Conservation (phyloP, 2,113 vertebrate species). For the Rostratula benghalensis region DNA sequence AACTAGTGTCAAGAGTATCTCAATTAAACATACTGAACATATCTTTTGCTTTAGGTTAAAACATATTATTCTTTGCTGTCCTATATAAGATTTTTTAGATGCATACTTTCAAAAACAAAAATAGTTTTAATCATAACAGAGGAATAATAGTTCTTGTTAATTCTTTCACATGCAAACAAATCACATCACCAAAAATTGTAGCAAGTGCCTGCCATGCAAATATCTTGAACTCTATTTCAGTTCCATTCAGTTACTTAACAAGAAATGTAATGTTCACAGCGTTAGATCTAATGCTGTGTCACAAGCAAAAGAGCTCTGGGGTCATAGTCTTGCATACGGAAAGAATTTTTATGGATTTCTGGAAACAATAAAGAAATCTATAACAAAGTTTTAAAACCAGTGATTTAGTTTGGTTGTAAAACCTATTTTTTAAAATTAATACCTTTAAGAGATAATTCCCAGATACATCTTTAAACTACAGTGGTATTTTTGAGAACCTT, state of each 20-base stretch:
- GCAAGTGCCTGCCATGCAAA: background rate
- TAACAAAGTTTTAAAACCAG: background rate
- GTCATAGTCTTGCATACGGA: background rate
- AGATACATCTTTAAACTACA: background rate
- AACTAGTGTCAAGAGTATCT: background rate
- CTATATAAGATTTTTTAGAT: background rate
- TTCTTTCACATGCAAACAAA: background rate
- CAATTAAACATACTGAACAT: background rate
- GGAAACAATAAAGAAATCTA: background rate
- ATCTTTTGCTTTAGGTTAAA: conserved; percentile 5
- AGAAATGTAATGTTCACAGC: background rate
- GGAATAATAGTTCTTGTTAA: background rate
- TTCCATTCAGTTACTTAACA: background rate
- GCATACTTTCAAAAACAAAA: background rate
- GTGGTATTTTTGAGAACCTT: background rate
- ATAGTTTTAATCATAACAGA: background rate
- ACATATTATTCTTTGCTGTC: background rate
- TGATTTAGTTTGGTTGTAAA: background rate
- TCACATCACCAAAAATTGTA: background rate
- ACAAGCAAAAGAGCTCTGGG: background rate
- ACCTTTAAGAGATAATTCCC: background rate
- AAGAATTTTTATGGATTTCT: background rate
- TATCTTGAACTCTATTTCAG: background rate
- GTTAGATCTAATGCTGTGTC: background rate
- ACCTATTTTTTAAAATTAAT: background rate